Percentiles rank a stretch among this genome's conserved stretches.
Evolutionary conservation across 1,140 invertebrate species (phyloP).

Genomic region (Mycetomoellerius zeteki): DNA sequence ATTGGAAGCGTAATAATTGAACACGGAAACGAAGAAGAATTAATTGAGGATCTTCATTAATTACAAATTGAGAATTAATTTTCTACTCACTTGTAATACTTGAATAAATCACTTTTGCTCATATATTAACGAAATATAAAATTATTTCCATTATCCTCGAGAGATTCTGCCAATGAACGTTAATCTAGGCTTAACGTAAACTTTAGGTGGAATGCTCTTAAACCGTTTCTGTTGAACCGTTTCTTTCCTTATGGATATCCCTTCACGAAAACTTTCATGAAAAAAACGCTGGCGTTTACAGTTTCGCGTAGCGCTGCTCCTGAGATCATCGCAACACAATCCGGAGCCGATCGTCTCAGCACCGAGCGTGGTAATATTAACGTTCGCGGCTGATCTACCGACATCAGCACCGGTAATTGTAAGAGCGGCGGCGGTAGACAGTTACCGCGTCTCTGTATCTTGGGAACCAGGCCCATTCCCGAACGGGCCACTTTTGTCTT

Average conservation of each 20-base stretch:
- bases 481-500: constrained; percentile 95
- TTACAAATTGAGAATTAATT: background rate
- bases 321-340: constrained; percentile 88
- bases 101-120: background rate
- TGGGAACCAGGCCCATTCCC: constrained; percentile 95
- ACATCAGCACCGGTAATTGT: constrained; percentile 91
- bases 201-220: constrained; percentile 12
- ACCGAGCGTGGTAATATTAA: constrained; percentile 93
- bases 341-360: constrained; percentile 92
- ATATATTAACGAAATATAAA: constrained; percentile 2
- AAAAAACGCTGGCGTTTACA: constrained; percentile 82
- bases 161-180: background rate
- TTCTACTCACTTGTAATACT: background rate
- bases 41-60: too few species aligned
- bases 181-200: background rate
- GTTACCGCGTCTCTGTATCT: constrained; percentile 93
- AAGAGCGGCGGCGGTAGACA: constrained; percentile 93
- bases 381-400: constrained; percentile 91
- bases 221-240: constrained; percentile 22
- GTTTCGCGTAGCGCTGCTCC: constrained; percentile 93
- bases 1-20: background rate
- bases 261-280: background rate
- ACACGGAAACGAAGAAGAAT: background rate
- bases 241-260: background rate
- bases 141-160: background rate